phyloP scores from a whole-genome alignment of 2,888 invertebrate genomes.

The Cephus runcator region DNA sequence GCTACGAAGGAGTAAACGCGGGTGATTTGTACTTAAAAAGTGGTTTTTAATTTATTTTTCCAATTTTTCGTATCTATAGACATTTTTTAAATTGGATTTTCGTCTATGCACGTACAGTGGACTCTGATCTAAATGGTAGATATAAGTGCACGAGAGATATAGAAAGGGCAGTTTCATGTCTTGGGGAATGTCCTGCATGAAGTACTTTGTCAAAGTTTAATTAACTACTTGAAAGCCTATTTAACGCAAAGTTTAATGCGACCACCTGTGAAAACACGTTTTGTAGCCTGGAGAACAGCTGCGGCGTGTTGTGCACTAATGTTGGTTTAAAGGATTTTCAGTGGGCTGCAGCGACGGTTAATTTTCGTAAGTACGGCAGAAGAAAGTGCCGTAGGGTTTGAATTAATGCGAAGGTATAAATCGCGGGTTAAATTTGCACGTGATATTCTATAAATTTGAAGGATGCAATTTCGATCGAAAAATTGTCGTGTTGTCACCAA shows the following conservation, averaged over 20 bases:
- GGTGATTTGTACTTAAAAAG: not conserved
- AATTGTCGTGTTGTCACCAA: not conserved
- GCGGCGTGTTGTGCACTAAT: not conserved
- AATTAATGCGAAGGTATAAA: not conserved
- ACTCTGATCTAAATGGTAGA: no score
- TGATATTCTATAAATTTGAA: not conserved
- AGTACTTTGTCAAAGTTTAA: not conserved
- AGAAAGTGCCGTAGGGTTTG: not conserved
- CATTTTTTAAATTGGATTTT: no score
- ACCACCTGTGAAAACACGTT: slow-evolving; percentile 2
- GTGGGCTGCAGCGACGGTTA: not conserved
- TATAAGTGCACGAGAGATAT: not conserved
- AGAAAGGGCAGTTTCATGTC: not conserved
- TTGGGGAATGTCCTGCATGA: not conserved
- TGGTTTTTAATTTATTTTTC: not conserved
- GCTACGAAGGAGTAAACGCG: not conserved
- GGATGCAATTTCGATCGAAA: not conserved
- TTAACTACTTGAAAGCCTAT: not conserved
- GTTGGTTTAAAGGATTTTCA: not conserved
- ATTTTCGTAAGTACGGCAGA: not conserved
- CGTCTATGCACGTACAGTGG: no score
- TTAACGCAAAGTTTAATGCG: not conserved
- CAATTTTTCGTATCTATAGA: no score
- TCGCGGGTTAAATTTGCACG: not conserved
- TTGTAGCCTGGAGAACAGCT: not conserved